Evolutionary conservation across 1,140 invertebrate genomes (phyloP).

Genomic region (Leptinotarsa undecemlineata): DNA sequence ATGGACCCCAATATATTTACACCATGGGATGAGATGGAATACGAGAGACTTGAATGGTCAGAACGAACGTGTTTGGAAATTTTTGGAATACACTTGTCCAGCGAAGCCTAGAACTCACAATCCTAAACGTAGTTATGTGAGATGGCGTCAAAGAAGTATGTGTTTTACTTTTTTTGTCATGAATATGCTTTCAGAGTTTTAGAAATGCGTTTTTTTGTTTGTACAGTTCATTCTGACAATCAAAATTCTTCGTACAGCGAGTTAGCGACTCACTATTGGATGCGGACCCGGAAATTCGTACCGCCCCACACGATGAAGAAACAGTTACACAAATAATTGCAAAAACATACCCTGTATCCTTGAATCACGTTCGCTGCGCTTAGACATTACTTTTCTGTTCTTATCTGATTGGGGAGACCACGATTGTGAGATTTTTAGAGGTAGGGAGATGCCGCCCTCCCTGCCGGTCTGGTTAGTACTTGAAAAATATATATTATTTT

Average conservation of each 20-base stretch:
- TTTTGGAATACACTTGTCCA: not conserved
- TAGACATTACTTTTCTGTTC: conserved; percentile 55
- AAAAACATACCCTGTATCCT: conserved; percentile 74
- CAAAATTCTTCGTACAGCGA: conserved; percentile 21
- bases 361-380: conserved; percentile 67
- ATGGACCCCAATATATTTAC: conserved; percentile 50
- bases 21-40: conserved; percentile 41
- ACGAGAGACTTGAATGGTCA: not conserved
- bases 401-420: conserved; percentile 50
- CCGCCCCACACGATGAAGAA: conserved; percentile 58
- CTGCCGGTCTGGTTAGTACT: conserved; percentile 38
- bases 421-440: conserved; percentile 30
- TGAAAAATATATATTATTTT: conserved; percentile 38
- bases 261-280: conserved; percentile 35
- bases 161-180: no score
- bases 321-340: conserved; percentile 71
- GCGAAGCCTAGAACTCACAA: no score
- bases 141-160: no score
- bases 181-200: no score
- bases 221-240: not conserved
- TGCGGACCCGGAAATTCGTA: conserved; percentile 41
- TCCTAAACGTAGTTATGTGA: no score
- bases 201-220: no score
- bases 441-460: conserved; percentile 37
- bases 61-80: not conserved